Base-by-base conservation (phyloP, 30 jellyfish, hydroid and myxozoan species). In the Hydractinia echinata region DNA sequence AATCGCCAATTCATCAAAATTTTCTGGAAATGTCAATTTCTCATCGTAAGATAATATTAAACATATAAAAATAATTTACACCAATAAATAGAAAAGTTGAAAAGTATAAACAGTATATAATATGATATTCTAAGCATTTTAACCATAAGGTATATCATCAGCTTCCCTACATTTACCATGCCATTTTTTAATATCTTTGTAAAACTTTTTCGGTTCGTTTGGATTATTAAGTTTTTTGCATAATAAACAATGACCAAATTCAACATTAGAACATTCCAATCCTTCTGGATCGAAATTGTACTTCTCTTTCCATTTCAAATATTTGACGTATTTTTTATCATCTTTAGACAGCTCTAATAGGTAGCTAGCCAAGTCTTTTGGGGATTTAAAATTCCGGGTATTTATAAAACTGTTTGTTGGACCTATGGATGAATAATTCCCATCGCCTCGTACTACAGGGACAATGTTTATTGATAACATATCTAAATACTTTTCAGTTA, bases 361-460 rank as follows among this genome's bases (percentile, higher is more conserved):
- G 19, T 77, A 60, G 50, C 76, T 83, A 18, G 95, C 97, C 48
- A 90, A 79, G 53, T 81, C 82, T n/a, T 56, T 61, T 50, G 94
- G 95, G 11, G 64, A 71, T 15, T 51, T 16, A 69, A 84, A 90
- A 21, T 85, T 79, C 10, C 87, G 55, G 9, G 85, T 84, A 21
- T 84, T 68, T 5, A 90, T 18, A 79, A 73, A 81, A 53, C 55
- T 82, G 79, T 58, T 88, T 76, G 55, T 10, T 30, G 7, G 95
- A 92, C 11, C 85, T 54, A 6, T 72, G 74, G 53, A 52, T 56
- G n/a, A 53, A 55, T 51, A 81, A 58, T 71, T 76, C 13, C 82
- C 87, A 5, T 90, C 87, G 18, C 97, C 97, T 9, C 85, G 77
- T 58, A 79, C 89, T 8, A 90, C 80, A 1, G 97, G 97, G 68